A percentile compares a stretch with the other conserved stretches of the same genome.
Conservation (phyloP, 2,888 invertebrate genomes). For the Trisateles emortualis region DNA sequence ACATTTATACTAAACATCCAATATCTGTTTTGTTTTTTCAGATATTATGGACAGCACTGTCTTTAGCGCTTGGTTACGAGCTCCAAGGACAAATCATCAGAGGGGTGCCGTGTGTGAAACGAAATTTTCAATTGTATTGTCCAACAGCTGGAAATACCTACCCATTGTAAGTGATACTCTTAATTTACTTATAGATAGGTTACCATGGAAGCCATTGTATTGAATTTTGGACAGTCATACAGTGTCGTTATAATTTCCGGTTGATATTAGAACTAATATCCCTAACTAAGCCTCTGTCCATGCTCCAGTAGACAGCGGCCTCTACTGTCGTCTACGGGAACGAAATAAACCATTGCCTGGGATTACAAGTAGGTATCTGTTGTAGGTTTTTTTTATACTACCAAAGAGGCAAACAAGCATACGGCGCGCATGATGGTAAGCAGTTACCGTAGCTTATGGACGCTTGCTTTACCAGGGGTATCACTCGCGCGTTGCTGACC, state of each 20-base stretch:
- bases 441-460: too few species aligned
- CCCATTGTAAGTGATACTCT: slow-evolving; percentile 90
- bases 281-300: background rate
- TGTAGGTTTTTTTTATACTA: too few species aligned
- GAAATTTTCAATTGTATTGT: slow-evolving; percentile 95
- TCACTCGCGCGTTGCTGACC: too few species aligned
- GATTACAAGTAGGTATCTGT: too few species aligned
- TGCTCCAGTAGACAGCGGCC: background rate
- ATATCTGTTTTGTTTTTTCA: slow-evolving; percentile 65
- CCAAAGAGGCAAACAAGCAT: too few species aligned
- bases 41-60: slow-evolving; percentile 96
- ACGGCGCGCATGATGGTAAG: too few species aligned
- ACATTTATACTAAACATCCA: too few species aligned
- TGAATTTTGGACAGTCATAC: background rate
- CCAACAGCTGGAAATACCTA: slow-evolving; percentile 96
- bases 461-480: too few species aligned
- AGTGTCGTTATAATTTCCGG: background rate
- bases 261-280: background rate
- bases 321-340: too few species aligned
- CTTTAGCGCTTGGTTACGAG: slow-evolving; percentile 94
- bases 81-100: slow-evolving; percentile 94
- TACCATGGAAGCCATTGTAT: slow-evolving; percentile 1
- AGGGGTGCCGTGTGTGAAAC: slow-evolving; percentile 96
- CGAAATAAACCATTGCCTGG: background rate
- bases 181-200: slow-evolving; percentile 1